Evolutionary conservation across 2,888 invertebrate species (phyloP).

Genomic region (Leptopterna dolabrata): DNA sequence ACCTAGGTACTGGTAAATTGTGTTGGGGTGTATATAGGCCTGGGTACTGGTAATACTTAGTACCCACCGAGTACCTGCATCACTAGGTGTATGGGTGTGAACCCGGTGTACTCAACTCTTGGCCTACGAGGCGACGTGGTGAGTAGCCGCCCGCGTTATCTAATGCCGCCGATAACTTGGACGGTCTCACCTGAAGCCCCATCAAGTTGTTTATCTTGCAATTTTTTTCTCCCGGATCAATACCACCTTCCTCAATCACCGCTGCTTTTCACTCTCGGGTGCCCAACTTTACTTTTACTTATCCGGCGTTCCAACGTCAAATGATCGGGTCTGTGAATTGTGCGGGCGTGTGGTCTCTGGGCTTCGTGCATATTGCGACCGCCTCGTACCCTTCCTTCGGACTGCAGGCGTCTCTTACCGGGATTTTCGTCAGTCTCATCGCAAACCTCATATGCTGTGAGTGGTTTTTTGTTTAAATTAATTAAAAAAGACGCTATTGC

Average conservation of each 20-base stretch:
- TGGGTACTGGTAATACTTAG: no score
- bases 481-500: background rate
- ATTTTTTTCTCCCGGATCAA: background rate
- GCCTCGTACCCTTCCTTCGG: slow-evolving; percentile 41
- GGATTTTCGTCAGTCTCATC: background rate
- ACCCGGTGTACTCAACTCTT: no score
- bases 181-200: background rate
- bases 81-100: no score
- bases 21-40: no score
- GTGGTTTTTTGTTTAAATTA: no score
- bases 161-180: background rate
- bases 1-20: no score
- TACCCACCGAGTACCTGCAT: no score
- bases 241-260: background rate
- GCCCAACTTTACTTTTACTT: background rate
- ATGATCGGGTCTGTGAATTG: background rate
- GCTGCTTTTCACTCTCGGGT: background rate
- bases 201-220: background rate
- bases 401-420: background rate
- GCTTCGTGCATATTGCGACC: slow-evolving; percentile 33
- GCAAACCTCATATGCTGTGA: slow-evolving; percentile 18
- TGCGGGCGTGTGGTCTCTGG: slow-evolving; percentile 27
- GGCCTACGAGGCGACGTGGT: no score
- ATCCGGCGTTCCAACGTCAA: background rate
- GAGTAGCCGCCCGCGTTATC: background rate